Conservation (phyloP, 2,888 invertebrate species). For the Ophion ellenae region DNA sequence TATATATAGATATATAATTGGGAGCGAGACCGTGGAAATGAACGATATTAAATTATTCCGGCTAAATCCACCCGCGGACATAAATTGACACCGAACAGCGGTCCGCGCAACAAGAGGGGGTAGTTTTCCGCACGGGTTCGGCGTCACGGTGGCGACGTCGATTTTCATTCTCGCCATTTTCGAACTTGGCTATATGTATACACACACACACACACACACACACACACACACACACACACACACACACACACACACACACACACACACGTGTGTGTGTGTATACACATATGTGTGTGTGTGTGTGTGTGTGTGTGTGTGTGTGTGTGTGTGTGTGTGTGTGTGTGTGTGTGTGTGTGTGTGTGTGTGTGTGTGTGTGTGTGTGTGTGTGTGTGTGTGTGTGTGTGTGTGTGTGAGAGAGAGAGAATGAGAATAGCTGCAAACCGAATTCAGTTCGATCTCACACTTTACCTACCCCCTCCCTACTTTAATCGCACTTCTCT, state of each 20-base stretch:
- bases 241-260: no score
- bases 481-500: conserved; percentile 6
- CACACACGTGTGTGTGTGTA: no score
- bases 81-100: conserved; percentile 77
- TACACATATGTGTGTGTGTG: not conserved
- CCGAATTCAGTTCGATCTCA: conserved; percentile 53
- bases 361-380: no score
- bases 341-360: not conserved
- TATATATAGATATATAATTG: conserved; percentile 10
- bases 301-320: not conserved
- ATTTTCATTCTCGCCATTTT: conserved; percentile 58
- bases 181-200: conserved; percentile 27
- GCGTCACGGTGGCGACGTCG: conserved; percentile 49
- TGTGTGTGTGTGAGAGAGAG: conserved; percentile 7
- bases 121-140: conserved; percentile 40
- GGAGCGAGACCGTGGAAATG: conserved; percentile 64
- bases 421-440: conserved; percentile 42
- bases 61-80: conserved; percentile 74
- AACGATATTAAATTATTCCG: conserved; percentile 78
- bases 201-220: no score
- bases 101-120: conserved; percentile 48
- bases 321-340: conserved; percentile 4
- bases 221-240: no score
- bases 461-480: conserved; percentile 14
- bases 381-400: not conserved